Conservation (phyloP, 2,888 invertebrate species). For the Drosophila acutilabella region DNA sequence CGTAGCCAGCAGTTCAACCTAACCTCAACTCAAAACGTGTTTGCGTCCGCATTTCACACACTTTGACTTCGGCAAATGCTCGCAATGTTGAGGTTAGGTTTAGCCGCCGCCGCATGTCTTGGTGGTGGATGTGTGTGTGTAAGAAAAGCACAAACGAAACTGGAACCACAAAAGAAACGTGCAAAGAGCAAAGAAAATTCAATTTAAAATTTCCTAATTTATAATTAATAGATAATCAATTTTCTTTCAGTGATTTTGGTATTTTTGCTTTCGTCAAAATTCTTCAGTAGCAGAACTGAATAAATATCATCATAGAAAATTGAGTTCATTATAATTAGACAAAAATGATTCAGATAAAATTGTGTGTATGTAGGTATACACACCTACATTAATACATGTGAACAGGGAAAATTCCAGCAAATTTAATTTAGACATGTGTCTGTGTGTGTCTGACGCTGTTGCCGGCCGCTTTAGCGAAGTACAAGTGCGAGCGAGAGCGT, state of each 20-base stretch:
- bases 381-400: constrained; percentile 28
- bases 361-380: constrained; percentile 20
- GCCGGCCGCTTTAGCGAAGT: constrained; percentile 62
- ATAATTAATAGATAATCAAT: constrained; percentile 43
- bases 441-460: constrained; percentile 65
- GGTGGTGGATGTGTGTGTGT: constrained; percentile 48
- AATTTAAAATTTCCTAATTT: constrained; percentile 6
- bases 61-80: constrained; percentile 16
- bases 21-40: constrained; percentile 75
- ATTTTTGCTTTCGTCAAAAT: constrained; percentile 83
- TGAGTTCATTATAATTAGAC: constrained; percentile 41
- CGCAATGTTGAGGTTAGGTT: constrained; percentile 66
- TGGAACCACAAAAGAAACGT: constrained; percentile 54
- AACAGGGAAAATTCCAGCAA: constrained; percentile 74
- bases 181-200: constrained; percentile 55
- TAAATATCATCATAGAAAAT: constrained; percentile 81
- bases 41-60: constrained; percentile 44
- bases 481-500: constrained; percentile 46
- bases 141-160: constrained; percentile 50
- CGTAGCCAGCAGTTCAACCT: constrained; percentile 55
- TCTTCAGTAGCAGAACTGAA: constrained; percentile 85
- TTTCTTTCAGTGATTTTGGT: constrained; percentile 82
- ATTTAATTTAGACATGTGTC: constrained; percentile 53
- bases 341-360: constrained; percentile 25
- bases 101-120: constrained; percentile 61